Conservation (phyloP, 2,888 invertebrate genomes). For the Chrysolina haemoptera region DNA sequence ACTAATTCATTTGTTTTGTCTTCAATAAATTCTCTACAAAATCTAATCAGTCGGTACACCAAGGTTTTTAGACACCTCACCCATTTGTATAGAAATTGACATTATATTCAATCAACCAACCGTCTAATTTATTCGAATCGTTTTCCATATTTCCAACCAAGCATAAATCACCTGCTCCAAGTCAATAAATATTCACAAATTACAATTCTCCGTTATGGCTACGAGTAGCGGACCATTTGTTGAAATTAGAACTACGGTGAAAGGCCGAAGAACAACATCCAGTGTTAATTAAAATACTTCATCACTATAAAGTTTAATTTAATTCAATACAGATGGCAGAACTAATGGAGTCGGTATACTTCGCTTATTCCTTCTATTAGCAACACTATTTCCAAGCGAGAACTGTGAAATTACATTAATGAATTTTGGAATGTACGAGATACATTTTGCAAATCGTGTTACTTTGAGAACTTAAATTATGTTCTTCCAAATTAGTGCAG, state of each 20-base stretch:
- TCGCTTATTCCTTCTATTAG: constrained; percentile 38
- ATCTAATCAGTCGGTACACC: no score
- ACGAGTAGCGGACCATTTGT: not conserved
- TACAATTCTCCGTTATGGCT: not conserved
- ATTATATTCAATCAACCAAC: not conserved
- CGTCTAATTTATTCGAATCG: not conserved
- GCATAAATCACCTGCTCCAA: not conserved
- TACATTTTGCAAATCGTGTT: not conserved
- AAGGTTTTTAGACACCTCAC: no score
- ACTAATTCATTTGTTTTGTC: no score
- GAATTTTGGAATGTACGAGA: constrained; percentile 5
- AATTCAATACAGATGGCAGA: constrained; percentile 40
- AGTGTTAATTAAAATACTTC: constrained; percentile 41
- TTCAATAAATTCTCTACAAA: no score
- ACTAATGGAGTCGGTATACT: constrained; percentile 30
- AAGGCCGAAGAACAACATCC: constrained; percentile 38
- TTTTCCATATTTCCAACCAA: not conserved
- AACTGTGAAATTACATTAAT: not conserved
- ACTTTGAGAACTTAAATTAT: not conserved
- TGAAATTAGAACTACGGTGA: constrained; percentile 31
- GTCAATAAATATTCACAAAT: constrained; percentile 2
- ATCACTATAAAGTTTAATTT: constrained; percentile 42
- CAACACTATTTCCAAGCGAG: constrained; percentile 27
- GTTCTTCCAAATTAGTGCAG: not conserved
- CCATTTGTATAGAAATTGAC: no score